phyloP scores from a whole-genome alignment of 1,140 invertebrate species.

The Goniozus legneri region DNA sequence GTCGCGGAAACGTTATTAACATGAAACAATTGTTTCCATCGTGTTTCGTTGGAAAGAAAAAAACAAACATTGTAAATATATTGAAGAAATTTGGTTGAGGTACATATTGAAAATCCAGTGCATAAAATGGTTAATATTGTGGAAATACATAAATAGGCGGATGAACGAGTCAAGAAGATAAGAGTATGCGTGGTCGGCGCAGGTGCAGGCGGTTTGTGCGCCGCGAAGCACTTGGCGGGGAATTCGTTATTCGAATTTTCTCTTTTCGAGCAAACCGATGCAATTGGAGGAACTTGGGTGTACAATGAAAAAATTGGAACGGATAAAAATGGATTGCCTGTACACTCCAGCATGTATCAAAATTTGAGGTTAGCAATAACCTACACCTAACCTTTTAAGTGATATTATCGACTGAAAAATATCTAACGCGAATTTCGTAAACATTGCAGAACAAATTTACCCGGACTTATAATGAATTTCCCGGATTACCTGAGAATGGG shows the following conservation, averaged over 20 bases:
- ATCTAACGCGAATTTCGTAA: too few species aligned
- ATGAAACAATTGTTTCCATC: too few species aligned
- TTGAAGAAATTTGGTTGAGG: too few species aligned
- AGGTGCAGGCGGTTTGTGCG: slow-evolving; percentile 73
- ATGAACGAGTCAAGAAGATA: too few species aligned
- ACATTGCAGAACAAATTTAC: slow-evolving; percentile 75
- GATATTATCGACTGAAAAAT: too few species aligned
- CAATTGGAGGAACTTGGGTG: slow-evolving; percentile 70
- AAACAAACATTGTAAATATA: too few species aligned
- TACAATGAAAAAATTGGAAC: slow-evolving; percentile 63
- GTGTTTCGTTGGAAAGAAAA: too few species aligned
- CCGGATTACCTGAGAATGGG: slow-evolving; percentile 63
- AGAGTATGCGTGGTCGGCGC: slow-evolving; percentile 72
- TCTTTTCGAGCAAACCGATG: slow-evolving; percentile 63
- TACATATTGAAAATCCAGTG: background rate
- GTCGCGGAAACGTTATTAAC: too few species aligned
- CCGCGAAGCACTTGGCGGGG: slow-evolving; percentile 58
- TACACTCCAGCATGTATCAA: slow-evolving; percentile 73
- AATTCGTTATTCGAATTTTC: slow-evolving; percentile 46
- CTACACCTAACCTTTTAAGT: too few species aligned
- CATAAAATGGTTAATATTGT: too few species aligned
- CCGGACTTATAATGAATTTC: slow-evolving; percentile 74
- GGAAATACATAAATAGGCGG: too few species aligned
- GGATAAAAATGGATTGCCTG: slow-evolving; percentile 60
- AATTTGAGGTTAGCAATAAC: slow-evolving; percentile 34